A percentile compares a stretch with the other conserved stretches of the same genome.
These are phyloP conservation scores for Halisarca cf. caerulea DNA, from an alignment of 37 sponge, comb jelly and placozoan species.

Conservation along the genomic window DNA sequence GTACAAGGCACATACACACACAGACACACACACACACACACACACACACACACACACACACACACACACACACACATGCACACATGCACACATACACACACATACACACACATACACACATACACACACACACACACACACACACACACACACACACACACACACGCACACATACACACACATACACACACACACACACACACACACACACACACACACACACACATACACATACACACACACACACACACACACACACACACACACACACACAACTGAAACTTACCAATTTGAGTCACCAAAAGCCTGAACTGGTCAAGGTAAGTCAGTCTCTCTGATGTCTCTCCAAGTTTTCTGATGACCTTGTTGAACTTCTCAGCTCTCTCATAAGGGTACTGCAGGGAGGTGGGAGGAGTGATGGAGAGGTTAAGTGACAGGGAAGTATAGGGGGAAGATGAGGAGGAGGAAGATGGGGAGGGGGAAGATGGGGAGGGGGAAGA, in stretches of 20 bases:
- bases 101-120: background rate
- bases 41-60: no score
- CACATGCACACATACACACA: background rate
- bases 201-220: background rate
- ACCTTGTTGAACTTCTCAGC: conserved; percentile 94
- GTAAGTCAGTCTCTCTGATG: conserved; percentile 86
- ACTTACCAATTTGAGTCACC: conserved; percentile 91
- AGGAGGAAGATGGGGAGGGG: background rate
- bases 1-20: no score
- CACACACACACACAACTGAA: background rate
- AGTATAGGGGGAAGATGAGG: background rate
- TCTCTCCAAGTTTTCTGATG: conserved; percentile 91
- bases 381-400: conserved; percentile 88
- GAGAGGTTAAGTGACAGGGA: background rate
- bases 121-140: background rate
- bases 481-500: background rate
- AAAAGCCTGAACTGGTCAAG: conserved; percentile 95
- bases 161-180: background rate
- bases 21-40: no score
- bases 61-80: no score
- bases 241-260: background rate
- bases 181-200: background rate
- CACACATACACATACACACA: background rate
- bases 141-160: conserved; percentile 1
- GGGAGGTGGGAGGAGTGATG: background rate